Base-by-base conservation (phyloP, 2,888 invertebrate genomes). In the Hylaea fasciaria region DNA sequence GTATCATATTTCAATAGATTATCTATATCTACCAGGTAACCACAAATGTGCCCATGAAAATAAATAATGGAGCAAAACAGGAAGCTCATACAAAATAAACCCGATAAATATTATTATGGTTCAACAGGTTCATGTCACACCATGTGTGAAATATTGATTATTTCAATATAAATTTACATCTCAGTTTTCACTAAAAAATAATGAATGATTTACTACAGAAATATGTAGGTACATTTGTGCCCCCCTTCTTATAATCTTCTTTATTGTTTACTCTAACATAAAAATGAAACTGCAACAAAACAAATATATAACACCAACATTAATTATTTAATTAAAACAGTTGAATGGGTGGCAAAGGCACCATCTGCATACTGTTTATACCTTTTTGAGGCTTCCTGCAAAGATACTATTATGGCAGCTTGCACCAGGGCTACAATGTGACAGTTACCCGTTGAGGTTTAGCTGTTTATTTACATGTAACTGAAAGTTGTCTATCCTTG, bases 201-300 rank as follows among this genome's bases (percentile, higher is more conserved):
- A n/a, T n/a, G n/a, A n/a, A n/a, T n/a, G 5, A 22, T 22, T 22
- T 22, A 22, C 22, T 22, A 13, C 13, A 40, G 5, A 40, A 14
- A 14, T 1, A 13, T 11, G n/a, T n/a, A 39, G n/a, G 39, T 46
- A 41, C 41, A 41, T 61, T 53, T 56, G 53, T 58, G 57, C 48
- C 39, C 54, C 46, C 13, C 52, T 54, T 57, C 43, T 28, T n/a
- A 32, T 47, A 48, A 32, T 60, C n/a, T n/a, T 64, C 32, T 32
- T 9, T 8, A 32, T 70, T 32, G 7, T 37, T 32, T 11, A 29
- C 22, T 35, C 17, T 0, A 29, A 46, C 17, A 52, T 22, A 12
- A 48, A 32, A 55, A 72, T 81, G 87, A 88, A 89, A 89, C 83
- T 77, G 87, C 89, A 89, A 87, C 85, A 88, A 88, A 87, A 83